These are phyloP conservation scores for Xyrichtys novacula DNA, from an alignment of 2,797 vertebrate species.

Conservation along the genomic window DNA sequence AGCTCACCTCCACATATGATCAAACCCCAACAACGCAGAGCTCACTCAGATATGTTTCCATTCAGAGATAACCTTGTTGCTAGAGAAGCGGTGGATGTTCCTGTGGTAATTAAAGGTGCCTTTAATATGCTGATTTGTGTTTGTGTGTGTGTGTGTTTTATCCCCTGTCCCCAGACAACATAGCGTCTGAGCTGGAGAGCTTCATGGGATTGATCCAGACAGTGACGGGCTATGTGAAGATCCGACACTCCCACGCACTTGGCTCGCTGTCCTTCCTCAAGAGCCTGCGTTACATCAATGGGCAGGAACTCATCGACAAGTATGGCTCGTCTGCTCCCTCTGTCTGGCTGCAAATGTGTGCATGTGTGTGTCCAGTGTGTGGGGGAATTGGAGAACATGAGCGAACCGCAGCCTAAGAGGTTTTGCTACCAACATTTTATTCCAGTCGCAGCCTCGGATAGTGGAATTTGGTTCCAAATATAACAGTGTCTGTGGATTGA, in stretches of 20 bases:
- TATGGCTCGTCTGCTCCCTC: constrained; percentile 72
- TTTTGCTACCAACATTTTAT: constrained; percentile 31
- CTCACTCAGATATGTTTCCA: constrained; percentile 23
- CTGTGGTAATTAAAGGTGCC: constrained; percentile 18
- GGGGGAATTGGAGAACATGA: constrained; percentile 29
- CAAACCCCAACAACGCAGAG: constrained; percentile 18
- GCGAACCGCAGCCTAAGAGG: constrained; percentile 25
- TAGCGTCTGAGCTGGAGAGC: constrained; percentile 96
- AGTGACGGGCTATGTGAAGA: constrained; percentile 96
- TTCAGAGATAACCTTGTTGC: constrained; percentile 19
- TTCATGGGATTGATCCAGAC: constrained; percentile 98
- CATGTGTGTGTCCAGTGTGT: constrained; percentile 1
- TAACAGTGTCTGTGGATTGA: neutral
- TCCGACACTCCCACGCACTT: constrained; percentile 95
- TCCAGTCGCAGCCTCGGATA: neutral
- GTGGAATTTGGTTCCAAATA: constrained; percentile 14
- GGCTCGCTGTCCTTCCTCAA: constrained; percentile 97
- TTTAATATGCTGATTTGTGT: constrained; percentile 24
- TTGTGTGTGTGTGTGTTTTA: constrained; percentile 39
- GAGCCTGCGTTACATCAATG: constrained; percentile 93
- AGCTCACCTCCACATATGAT: constrained; percentile 55
- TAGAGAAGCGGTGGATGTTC: neutral
- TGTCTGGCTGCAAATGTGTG: constrained; percentile 38
- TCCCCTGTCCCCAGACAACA: constrained; percentile 88
- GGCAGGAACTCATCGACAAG: constrained; percentile 94